Conservation (phyloP, 2,797 vertebrate genomes). For the Gorsachius magnificus region DNA sequence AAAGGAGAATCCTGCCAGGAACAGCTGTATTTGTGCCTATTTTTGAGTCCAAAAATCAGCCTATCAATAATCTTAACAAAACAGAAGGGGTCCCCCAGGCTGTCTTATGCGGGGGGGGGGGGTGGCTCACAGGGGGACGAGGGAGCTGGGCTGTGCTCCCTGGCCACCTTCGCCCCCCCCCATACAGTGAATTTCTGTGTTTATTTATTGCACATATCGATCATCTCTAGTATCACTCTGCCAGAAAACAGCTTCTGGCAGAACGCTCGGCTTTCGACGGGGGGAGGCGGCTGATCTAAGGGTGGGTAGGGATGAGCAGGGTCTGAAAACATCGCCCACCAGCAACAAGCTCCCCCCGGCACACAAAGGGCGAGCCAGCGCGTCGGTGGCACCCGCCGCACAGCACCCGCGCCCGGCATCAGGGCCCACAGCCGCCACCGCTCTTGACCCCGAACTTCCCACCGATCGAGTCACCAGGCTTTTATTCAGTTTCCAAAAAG, state of each 20-base stretch:
- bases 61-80: not conserved
- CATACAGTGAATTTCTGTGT: rapidly evolving
- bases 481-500: not conserved
- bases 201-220: not conserved
- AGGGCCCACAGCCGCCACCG: not conserved
- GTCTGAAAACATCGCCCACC: not conserved
- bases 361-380: too few species aligned
- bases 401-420: too few species aligned
- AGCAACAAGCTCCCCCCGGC: too few species aligned
- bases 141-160: too few species aligned
- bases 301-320: not conserved
- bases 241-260: not conserved
- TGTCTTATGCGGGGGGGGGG: rapidly evolving
- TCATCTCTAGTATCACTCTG: not conserved
- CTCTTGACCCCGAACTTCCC: not conserved
- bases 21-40: not conserved
- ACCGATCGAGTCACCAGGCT: not conserved
- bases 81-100: not conserved
- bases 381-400: too few species aligned
- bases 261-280: not conserved
- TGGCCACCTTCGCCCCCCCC: not conserved
- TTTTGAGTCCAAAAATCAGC: not conserved
- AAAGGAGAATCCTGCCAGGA: not conserved
- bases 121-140: not conserved
- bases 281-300: not conserved